A percentile compares a stretch with the other conserved stretches of the same genome.
Conservation (phyloP, 92 coral and sea anemone genomes). For the Porites divaricata region DNA sequence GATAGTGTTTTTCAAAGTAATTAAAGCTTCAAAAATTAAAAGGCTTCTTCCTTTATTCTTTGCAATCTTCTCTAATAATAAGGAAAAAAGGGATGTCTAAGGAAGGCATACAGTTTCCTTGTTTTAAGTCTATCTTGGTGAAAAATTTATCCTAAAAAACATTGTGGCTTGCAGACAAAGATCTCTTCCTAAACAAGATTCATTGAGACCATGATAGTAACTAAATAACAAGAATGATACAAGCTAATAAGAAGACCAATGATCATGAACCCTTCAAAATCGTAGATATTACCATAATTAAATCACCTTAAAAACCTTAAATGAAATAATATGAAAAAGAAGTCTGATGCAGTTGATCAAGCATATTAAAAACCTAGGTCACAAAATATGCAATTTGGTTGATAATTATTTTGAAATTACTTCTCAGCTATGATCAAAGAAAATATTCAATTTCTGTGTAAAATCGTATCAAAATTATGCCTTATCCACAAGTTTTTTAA, state of each 20-base stretch:
- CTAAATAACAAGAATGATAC: not conserved
- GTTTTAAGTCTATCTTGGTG: no score
- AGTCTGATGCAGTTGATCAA: conserved; percentile 5
- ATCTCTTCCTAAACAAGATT: not conserved
- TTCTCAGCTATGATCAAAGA: not conserved
- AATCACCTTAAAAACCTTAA: conserved; percentile 10
- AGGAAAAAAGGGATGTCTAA: no score
- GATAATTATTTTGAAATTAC: not conserved
- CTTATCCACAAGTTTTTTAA: not conserved
- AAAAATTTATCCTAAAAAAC: no score
- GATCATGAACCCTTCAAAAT: not conserved
- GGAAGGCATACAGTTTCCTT: no score
- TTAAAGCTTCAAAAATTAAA: no score
- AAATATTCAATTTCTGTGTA: not conserved
- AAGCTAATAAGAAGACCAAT: conserved; percentile 21
- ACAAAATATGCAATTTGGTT: conserved; percentile 1
- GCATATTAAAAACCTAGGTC: not conserved
- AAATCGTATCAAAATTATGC: not conserved
- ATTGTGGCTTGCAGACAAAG: not conserved
- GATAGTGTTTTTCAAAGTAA: no score
- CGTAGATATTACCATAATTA: conserved; percentile 16
- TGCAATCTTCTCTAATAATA: no score
- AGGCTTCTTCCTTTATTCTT: no score
- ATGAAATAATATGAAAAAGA: conserved; percentile 19
- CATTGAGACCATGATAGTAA: not conserved